A percentile compares a stretch with the other conserved stretches of the same genome.
Conservation (phyloP, 2,888 invertebrate genomes). For the Erpobdella octoculata region DNA sequence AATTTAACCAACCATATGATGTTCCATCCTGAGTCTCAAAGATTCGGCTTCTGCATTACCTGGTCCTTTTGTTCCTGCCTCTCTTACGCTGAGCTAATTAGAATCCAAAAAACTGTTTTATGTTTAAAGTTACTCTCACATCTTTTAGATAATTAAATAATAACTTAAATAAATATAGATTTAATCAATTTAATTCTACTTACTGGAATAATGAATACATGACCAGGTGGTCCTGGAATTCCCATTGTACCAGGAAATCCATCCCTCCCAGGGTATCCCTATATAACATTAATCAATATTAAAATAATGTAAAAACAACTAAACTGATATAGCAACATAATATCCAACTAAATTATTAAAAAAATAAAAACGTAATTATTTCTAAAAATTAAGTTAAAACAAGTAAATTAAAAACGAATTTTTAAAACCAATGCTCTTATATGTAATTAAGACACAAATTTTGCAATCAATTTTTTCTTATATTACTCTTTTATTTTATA, state of each 20-base stretch:
- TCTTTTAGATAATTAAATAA: background rate
- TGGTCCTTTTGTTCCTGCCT: constrained; percentile 62
- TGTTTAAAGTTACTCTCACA: background rate
- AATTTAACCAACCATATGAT: constrained; percentile 67
- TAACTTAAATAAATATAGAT: background rate
- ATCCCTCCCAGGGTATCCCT: constrained; percentile 66
- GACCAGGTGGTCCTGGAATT: constrained; percentile 72
- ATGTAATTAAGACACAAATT: no score
- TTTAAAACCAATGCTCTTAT: no score
- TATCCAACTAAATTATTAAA: no score
- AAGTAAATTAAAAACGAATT: no score
- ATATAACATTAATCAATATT: constrained; percentile 17
- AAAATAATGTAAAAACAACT: no score
- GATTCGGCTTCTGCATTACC: constrained; percentile 63
- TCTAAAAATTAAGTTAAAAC: no score
- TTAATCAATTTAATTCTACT: constrained; percentile 43
- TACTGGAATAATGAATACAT: constrained; percentile 82
- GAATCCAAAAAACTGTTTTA: background rate
- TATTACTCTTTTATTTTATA: no score
- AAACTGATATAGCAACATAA: no score
- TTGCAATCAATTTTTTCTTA: no score
- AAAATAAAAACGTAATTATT: background rate
- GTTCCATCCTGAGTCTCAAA: constrained; percentile 71
- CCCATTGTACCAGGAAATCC: constrained; percentile 70
- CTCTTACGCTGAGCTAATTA: constrained; percentile 58